Evolutionary conservation across 1,140 invertebrate species (phyloP).

Genomic region (Hestina assimilis): DNA sequence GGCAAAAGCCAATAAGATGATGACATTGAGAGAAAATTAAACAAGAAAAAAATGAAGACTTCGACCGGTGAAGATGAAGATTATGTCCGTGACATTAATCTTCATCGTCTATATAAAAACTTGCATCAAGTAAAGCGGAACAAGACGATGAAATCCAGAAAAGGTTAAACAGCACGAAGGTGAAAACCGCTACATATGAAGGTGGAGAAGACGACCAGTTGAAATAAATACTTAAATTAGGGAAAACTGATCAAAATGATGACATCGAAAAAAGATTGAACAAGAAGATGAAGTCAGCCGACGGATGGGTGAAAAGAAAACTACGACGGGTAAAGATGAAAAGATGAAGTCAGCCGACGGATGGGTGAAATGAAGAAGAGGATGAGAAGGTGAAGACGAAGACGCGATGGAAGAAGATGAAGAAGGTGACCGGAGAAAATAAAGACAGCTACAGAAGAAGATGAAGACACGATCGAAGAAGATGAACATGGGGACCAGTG

Average conservation of each 20-base stretch:
- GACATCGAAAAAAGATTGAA: conserved; percentile 9
- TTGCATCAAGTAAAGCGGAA: too few species aligned
- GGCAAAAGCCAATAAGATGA: not conserved
- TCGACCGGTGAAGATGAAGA: not conserved
- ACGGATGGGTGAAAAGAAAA: too few species aligned
- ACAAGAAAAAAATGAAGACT: conserved; percentile 10
- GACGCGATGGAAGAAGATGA: conserved; percentile 12
- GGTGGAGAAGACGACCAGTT: too few species aligned
- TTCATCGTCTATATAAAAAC: too few species aligned
- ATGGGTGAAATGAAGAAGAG: too few species aligned
- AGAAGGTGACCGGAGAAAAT: not conserved
- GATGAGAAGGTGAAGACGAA: conserved; percentile 9
- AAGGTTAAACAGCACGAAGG: conserved; percentile 2
- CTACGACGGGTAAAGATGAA: too few species aligned
- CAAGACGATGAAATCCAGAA: not conserved
- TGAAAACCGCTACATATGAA: too few species aligned
- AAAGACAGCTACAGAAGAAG: conserved; percentile 21
- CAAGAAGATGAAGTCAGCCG: conserved; percentile 11
- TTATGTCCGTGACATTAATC: not conserved
- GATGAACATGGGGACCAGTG: conserved; percentile 13
- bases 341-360: not conserved
- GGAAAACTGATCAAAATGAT: conserved; percentile 15
- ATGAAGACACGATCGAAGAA: conserved; percentile 11
- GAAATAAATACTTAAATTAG: too few species aligned
- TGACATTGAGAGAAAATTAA: not conserved